phyloP scores from a whole-genome alignment of 2,888 invertebrate genomes.

The Icerya purchasi region DNA sequence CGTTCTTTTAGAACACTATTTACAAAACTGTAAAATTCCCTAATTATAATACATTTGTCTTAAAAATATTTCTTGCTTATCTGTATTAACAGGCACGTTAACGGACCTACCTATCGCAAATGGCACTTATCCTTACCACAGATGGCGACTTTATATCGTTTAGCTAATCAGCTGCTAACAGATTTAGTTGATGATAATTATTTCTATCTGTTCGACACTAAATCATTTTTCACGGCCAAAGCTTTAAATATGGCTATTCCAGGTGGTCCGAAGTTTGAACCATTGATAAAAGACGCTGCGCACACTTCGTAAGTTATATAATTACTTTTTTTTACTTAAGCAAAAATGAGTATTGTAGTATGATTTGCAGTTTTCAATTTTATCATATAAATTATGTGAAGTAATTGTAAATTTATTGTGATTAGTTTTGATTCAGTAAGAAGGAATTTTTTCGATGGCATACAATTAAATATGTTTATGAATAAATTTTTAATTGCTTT shows the following conservation, averaged over 20 bases:
- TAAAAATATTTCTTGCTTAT: not conserved
- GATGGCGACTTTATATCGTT: constrained; percentile 89
- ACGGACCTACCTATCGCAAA: constrained; percentile 87
- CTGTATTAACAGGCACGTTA: constrained; percentile 43
- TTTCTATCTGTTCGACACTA: constrained; percentile 96
- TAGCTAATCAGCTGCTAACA: constrained; percentile 92
- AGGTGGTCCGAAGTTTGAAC: constrained; percentile 98
- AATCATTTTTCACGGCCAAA: constrained; percentile 99
- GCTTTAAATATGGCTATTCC: constrained; percentile 99
- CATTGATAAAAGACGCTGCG: constrained; percentile 90
- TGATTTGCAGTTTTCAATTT: too few relatives aligned
- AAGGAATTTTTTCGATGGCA: too few relatives aligned
- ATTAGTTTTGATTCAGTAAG: too few relatives aligned
- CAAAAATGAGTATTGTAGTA: too few relatives aligned
- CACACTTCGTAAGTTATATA: constrained; percentile 68
- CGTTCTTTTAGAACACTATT: too few relatives aligned
- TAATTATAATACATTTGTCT: not conserved
- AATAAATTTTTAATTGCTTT: too few relatives aligned
- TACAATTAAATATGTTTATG: too few relatives aligned
- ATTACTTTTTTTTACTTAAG: too few relatives aligned
- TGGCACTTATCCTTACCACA: constrained; percentile 93
- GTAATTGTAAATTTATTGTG: too few relatives aligned
- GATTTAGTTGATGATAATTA: constrained; percentile 97
- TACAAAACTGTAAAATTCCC: too few relatives aligned
- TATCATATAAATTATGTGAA: too few relatives aligned